phyloP scores from a whole-genome alignment of 2,797 vertebrate genomes.

The Sphaeramia orbicularis region DNA sequence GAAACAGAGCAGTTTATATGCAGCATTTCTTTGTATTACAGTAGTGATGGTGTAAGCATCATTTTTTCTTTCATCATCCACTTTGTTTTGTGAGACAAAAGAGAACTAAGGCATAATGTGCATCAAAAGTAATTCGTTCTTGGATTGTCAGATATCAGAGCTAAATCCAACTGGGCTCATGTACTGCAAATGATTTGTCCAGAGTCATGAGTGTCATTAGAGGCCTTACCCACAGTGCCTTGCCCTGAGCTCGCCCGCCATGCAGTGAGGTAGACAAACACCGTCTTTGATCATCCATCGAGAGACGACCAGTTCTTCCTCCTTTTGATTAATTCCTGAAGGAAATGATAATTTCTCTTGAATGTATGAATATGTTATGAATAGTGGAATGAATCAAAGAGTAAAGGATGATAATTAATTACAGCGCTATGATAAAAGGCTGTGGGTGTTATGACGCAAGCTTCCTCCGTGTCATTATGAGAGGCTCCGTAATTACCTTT shows the following conservation, averaged over 20 bases:
- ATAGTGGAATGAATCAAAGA: conserved; percentile 87
- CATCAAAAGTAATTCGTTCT: too few species aligned
- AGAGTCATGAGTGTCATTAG: neutral
- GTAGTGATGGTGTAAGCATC: too few species aligned
- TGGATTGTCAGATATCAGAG: conserved; percentile 1
- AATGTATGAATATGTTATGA: conserved; percentile 91
- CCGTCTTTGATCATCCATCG: conserved; percentile 83
- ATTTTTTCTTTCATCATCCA: too few species aligned
- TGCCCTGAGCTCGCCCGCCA: conserved; percentile 41
- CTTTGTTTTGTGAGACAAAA: too few species aligned
- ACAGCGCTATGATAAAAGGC: conserved; percentile 83
- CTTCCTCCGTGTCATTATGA: conserved; percentile 86
- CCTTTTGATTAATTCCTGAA: conserved; percentile 87
- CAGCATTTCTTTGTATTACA: too few species aligned
- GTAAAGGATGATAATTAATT: conserved; percentile 88
- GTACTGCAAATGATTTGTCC: conserved; percentile 27
- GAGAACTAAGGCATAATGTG: too few species aligned
- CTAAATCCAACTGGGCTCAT: neutral
- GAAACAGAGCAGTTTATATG: too few species aligned
- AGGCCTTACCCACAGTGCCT: conserved; percentile 31
- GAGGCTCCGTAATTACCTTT: conserved; percentile 87
- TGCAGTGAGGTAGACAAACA: conserved; percentile 70
- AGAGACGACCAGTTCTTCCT: conserved; percentile 75
- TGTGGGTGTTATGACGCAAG: conserved; percentile 86
- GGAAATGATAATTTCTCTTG: conserved; percentile 89